phyloP scores from a whole-genome alignment of 1,140 invertebrate species.

The Hycleus phaleratus region DNA sequence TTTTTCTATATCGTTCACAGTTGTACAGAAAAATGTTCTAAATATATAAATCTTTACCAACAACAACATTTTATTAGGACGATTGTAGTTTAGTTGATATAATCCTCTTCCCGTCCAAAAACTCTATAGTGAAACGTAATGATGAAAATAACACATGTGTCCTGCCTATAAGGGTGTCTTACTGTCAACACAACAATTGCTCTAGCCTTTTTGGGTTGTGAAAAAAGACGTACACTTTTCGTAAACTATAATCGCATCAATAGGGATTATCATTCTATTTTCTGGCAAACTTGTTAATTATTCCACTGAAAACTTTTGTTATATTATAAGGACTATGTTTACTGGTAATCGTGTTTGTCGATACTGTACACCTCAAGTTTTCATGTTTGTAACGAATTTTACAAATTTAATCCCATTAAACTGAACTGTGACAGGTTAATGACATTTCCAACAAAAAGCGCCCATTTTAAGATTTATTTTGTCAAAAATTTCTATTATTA shows the following conservation, averaged over 20 bases:
- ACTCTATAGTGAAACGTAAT: conserved; percentile 32
- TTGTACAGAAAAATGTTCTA: not conserved
- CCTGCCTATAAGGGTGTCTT: conserved; percentile 39
- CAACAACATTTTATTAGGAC: not conserved
- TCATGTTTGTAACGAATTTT: conserved; percentile 13
- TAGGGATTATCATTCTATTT: too few relatives aligned
- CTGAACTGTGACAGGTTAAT: not conserved
- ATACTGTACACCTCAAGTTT: conserved; percentile 5
- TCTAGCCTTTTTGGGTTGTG: not conserved
- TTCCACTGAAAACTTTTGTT: conserved; percentile 6
- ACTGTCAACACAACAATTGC: conserved; percentile 40
- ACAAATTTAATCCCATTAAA: conserved; percentile 18
- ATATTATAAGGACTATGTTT: conserved; percentile 14
- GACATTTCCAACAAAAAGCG: not conserved
- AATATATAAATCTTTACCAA: not conserved
- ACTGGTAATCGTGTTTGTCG: conserved; percentile 23
- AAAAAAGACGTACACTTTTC: too few relatives aligned
- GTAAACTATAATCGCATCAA: too few relatives aligned
- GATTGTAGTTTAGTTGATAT: conserved; percentile 31
- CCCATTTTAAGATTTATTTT: too few relatives aligned
- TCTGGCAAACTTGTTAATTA: not conserved
- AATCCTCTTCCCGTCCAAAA: conserved; percentile 36
- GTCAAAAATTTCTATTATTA: not conserved
- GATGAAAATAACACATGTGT: conserved; percentile 41
- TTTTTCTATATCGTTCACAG: conserved; percentile 38